Conservation (phyloP, 2,797 vertebrate genomes). For the Orientallactaga sibirica region DNA sequence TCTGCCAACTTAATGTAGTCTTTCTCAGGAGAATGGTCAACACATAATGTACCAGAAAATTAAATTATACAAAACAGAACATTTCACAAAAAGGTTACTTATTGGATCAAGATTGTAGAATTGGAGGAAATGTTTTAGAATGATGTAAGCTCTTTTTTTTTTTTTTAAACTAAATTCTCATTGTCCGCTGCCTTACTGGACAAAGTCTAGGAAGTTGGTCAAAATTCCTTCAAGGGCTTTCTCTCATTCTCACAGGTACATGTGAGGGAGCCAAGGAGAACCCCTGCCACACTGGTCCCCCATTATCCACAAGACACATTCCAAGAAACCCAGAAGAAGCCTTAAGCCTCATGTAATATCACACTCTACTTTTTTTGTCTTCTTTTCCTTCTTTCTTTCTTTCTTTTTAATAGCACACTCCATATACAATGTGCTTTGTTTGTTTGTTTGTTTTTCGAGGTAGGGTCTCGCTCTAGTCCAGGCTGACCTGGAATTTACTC, state of each 20-base stretch:
- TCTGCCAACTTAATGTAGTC: not conserved
- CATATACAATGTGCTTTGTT: not conserved
- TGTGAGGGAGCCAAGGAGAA: not conserved
- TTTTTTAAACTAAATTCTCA: conserved; percentile 26
- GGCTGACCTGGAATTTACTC: too few species aligned
- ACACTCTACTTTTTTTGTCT: not conserved
- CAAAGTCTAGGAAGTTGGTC: not conserved
- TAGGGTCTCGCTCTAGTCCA: too few species aligned
- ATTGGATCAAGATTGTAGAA: conserved; percentile 29
- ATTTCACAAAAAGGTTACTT: conserved; percentile 72
- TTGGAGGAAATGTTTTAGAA: conserved; percentile 35
- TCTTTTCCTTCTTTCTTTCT: too few species aligned
- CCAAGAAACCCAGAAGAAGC: not conserved
- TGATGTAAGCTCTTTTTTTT: conserved; percentile 38
- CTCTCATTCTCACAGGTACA: not conserved
- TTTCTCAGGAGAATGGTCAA: conserved; percentile 44
- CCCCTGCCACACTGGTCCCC: not conserved
- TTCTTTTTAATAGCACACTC: too few species aligned
- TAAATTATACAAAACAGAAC: conserved; percentile 72
- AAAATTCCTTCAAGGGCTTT: not conserved
- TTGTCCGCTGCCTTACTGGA: not conserved
- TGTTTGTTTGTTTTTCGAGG: too few species aligned
- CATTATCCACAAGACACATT: not conserved
- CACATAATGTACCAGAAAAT: conserved; percentile 35
- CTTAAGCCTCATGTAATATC: not conserved